phyloP scores from a whole-genome alignment of 2,888 invertebrate genomes.

The Microplitis manilae region DNA sequence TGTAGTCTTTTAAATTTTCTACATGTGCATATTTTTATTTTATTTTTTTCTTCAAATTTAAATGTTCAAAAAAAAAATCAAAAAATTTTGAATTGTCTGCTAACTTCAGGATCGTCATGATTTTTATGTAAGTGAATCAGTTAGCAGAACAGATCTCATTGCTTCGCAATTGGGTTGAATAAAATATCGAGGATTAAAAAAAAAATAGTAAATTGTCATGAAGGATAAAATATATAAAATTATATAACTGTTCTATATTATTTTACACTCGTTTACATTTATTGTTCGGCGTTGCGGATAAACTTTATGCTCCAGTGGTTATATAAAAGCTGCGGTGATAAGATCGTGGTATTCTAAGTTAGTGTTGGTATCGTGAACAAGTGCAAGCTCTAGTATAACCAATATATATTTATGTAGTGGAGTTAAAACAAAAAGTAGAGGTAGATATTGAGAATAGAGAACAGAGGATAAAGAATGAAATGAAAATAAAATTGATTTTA shows the following conservation, averaged over 20 bases:
- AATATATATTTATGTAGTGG: neutral
- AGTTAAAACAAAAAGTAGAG: neutral
- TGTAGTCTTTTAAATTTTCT: too few species aligned
- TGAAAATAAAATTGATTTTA: neutral
- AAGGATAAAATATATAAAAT: neutral
- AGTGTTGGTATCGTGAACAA: too few species aligned
- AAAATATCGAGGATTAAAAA: neutral
- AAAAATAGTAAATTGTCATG: neutral
- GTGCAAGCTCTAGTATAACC: neutral
- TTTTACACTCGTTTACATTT: slow-evolving; percentile 14
- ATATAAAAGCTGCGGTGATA: neutral
- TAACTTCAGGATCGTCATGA: too few species aligned
- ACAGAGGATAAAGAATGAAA: slow-evolving; percentile 32
- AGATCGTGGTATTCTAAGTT: neutral
- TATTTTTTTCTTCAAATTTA: too few species aligned
- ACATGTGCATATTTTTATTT: too few species aligned
- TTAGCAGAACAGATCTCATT: too few species aligned
- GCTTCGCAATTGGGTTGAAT: too few species aligned
- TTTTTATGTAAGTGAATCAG: too few species aligned
- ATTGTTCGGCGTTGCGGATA: neutral
- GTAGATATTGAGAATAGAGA: neutral
- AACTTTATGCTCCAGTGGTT: neutral
- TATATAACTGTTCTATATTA: slow-evolving; percentile 2
- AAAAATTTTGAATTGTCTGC: too few species aligned
- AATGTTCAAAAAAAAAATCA: too few species aligned